phyloP scores from a whole-genome alignment of 2,888 invertebrate species.

The Gymnosoma rotundatum region DNA sequence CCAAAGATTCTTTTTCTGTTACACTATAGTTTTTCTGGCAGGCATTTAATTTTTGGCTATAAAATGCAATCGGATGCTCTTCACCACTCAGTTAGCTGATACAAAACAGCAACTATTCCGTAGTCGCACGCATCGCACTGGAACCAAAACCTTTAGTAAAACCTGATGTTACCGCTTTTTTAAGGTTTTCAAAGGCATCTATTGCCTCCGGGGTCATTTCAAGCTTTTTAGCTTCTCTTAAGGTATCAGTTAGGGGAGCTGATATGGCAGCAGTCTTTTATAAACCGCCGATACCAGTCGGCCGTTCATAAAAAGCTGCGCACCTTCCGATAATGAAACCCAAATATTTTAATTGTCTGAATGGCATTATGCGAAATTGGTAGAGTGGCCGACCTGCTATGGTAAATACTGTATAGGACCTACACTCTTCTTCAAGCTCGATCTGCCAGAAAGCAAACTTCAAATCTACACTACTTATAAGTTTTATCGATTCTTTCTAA shows the following conservation, averaged over 20 bases:
- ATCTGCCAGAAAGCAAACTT: conserved; percentile 57
- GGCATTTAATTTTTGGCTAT: too few species aligned
- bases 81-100: not conserved
- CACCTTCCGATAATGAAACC: conserved; percentile 63
- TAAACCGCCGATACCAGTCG: conserved; percentile 69
- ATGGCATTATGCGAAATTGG: conserved; percentile 41
- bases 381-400: conserved; percentile 36
- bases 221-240: conserved; percentile 42
- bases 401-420: conserved; percentile 43
- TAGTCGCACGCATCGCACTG: not conserved
- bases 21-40: too few species aligned
- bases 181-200: not conserved
- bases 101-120: not conserved
- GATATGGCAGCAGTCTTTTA: conserved; percentile 31
- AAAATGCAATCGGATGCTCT: not conserved
- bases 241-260: conserved; percentile 16
- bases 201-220: not conserved
- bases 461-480: conserved; percentile 71
- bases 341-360: conserved; percentile 41
- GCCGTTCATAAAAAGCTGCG: conserved; percentile 68
- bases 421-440: conserved; percentile 46
- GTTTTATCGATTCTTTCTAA: conserved; percentile 71
- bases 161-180: not conserved
- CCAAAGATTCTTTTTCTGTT: too few species aligned
- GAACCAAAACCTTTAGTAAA: conserved; percentile 31